Percentiles rank a stretch among this genome's conserved stretches.
Conservation (phyloP, 2,797 vertebrate species). For the Artibeus lituratus region DNA sequence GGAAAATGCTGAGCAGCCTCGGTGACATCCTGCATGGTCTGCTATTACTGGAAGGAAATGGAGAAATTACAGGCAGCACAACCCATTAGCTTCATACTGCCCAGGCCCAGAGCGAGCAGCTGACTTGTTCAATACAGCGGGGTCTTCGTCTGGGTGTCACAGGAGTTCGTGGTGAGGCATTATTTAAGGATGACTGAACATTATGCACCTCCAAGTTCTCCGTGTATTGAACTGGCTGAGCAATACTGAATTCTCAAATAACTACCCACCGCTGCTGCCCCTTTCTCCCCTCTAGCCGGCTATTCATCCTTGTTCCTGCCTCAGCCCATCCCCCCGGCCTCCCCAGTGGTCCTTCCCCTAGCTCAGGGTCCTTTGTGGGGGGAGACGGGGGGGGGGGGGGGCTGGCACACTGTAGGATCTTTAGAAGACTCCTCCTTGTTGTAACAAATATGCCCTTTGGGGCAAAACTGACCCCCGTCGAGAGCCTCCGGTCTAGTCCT, state of each 20-base stretch:
- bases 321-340: neutral
- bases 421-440: neutral
- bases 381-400: neutral
- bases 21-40: neutral
- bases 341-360: neutral
- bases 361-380: neutral
- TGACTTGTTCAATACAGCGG: neutral
- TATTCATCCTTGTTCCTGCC: neutral
- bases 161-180: neutral
- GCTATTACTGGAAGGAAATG: slow-evolving; percentile 39
- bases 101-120: neutral
- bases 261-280: neutral
- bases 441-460: neutral
- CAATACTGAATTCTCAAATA: slow-evolving; percentile 21
- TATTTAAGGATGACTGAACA: slow-evolving; percentile 37
- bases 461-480: neutral
- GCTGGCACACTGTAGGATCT: neutral
- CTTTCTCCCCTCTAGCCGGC: neutral
- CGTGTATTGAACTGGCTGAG: neutral
- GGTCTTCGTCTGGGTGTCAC: neutral
- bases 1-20: slow-evolving; percentile 27
- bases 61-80: slow-evolving; percentile 35
- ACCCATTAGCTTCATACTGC: neutral
- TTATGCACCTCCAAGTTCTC: neutral
- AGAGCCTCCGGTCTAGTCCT: neutral